Percentiles rank a stretch among this genome's conserved stretches.
These are phyloP conservation scores for Notiomystis cincta DNA, from an alignment of 2,113 vertebrate species.

Conservation along the genomic window DNA sequence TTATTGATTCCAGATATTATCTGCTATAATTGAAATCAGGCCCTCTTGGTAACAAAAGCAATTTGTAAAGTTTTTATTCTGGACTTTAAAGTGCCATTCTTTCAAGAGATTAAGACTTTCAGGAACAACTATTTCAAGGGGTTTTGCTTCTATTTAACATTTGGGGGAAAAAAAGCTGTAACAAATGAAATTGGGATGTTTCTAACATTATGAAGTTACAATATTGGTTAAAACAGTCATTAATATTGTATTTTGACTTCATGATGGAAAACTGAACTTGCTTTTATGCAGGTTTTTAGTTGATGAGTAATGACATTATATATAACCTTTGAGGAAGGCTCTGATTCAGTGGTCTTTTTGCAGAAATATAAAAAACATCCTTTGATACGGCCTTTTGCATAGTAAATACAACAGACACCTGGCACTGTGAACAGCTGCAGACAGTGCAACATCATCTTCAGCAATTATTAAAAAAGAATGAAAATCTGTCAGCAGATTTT, in stretches of 20 bases:
- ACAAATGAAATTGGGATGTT: background rate
- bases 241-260: background rate
- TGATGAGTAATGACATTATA: background rate
- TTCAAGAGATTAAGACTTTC: background rate
- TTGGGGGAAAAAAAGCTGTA: background rate
- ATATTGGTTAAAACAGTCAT: background rate
- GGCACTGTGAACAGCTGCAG: background rate
- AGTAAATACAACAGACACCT: background rate
- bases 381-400: background rate
- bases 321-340: background rate
- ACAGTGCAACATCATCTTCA: background rate
- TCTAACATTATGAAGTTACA: background rate
- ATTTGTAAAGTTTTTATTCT: background rate
- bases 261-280: background rate
- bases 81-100: background rate
- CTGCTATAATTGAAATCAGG: background rate
- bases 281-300: background rate
- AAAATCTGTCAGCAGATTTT: background rate
- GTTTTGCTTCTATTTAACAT: background rate
- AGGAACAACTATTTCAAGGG: background rate
- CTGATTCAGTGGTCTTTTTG: background rate
- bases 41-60: background rate
- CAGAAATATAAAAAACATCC: background rate
- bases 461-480: background rate
- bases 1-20: conserved; percentile 41